phyloP scores from a whole-genome alignment of 1,140 invertebrate genomes.

The Micrasema longulum region DNA sequence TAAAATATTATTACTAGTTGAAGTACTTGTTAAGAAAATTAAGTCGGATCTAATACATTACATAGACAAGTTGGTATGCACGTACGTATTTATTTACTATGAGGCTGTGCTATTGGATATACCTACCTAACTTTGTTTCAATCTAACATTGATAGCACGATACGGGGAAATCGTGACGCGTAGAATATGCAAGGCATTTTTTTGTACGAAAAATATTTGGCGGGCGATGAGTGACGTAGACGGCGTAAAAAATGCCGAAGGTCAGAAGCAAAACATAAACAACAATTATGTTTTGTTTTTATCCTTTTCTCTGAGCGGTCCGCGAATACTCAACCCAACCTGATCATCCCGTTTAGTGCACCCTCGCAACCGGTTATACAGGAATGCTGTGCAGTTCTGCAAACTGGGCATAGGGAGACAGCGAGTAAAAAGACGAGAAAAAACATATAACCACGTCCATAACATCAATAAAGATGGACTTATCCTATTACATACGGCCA shows the following conservation, averaged over 20 bases:
- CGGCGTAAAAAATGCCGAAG: slow-evolving; percentile 27
- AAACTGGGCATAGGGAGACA: too few species aligned
- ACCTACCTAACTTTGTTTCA: too few species aligned
- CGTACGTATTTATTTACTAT: too few species aligned
- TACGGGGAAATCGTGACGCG: slow-evolving; percentile 5
- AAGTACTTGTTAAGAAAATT: too few species aligned
- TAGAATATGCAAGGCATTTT: slow-evolving; percentile 21
- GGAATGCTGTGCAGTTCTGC: not conserved
- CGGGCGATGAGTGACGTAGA: slow-evolving; percentile 23
- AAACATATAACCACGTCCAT: too few species aligned
- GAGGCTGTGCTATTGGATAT: too few species aligned
- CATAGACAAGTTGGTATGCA: too few species aligned
- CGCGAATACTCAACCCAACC: not conserved
- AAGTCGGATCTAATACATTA: too few species aligned
- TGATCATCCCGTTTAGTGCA: slow-evolving; percentile 26
- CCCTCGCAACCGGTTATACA: slow-evolving; percentile 27
- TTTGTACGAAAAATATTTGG: slow-evolving; percentile 19
- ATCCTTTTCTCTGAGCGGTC: slow-evolving; percentile 28
- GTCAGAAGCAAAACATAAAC: slow-evolving; percentile 37
- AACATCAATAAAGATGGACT: too few species aligned
- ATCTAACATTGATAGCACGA: not conserved
- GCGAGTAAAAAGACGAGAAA: too few species aligned
- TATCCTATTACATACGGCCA: too few species aligned
- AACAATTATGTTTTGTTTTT: slow-evolving; percentile 33
- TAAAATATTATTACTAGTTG: too few species aligned